Evolutionary conservation across 2,797 vertebrate genomes (phyloP), one percentile per base, ranked within the genome.

Genomic region (Gallirallus australis): DNA sequence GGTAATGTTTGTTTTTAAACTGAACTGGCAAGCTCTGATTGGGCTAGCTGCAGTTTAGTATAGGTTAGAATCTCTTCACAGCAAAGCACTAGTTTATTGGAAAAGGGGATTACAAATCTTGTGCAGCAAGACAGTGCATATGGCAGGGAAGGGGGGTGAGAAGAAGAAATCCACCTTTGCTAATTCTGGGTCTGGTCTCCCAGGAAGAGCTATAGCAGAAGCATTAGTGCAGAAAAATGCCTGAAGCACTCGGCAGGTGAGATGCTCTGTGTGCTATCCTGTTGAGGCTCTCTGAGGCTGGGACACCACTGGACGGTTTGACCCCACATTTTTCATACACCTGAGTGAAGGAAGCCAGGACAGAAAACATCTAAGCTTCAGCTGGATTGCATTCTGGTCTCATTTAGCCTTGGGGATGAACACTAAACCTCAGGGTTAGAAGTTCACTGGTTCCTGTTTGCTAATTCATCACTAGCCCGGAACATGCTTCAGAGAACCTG

Each of bases 1-100:
- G 69, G 54, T 54, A 87, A 89, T 93, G 54, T 89, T 96, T 93
- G 71, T 70, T 97, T 97, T 92, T 77, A 65, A 91, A 39, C 50
- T 70, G 76, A 93, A 92, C n/a, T 83, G 35, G 63, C 82, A 96
- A 88, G 28, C 56, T 89, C 84, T 70, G 82, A 91, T 73, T 94
- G 92, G 69, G 31, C 68, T 75, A 25, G 35, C 31, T 86, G 31
- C 73, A 82, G 77, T 81, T 90, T 71, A 59, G 17, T 12, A 72
- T 10, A 60, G 37, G 37, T 12, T 92, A 64, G 18, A 77, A 39
- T 64, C 31, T 12, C 18, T 66, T 31, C 40, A 39, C 40, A 57
- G 13, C 31, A 53, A 77, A 93, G 25, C 30, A 23, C 17, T 60
- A 11, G 48, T 35, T 73, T 78, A 52, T 52, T 28, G 50, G 83